Conservation (phyloP, 2,113 vertebrate genomes). For the Carlito syrichta region DNA sequence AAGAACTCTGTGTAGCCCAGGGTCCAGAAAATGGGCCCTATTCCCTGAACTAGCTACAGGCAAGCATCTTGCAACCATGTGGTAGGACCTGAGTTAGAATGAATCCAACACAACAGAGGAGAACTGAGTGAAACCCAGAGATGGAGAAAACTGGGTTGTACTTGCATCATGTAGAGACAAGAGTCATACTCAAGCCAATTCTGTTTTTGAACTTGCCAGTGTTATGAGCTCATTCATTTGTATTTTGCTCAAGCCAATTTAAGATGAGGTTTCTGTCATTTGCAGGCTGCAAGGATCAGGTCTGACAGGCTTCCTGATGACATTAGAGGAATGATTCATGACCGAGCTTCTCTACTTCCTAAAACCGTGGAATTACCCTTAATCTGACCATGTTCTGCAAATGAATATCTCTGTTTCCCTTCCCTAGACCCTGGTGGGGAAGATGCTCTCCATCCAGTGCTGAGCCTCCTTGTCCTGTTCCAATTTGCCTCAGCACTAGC, state of each 20-base stretch:
- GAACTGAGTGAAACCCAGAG: background rate
- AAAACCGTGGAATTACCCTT: background rate
- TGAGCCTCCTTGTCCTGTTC: background rate
- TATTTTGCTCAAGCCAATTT: background rate
- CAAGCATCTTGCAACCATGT: background rate
- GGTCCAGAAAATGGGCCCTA: background rate
- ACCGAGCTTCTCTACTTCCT: background rate
- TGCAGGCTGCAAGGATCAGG: background rate
- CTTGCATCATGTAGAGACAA: background rate
- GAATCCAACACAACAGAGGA: background rate
- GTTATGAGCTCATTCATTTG: slow-evolving; percentile 6
- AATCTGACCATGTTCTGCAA: background rate
- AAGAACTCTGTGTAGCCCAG: background rate
- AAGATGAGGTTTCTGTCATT: background rate
- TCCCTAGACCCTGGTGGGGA: background rate
- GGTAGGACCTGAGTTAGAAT: background rate
- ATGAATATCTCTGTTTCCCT: background rate
- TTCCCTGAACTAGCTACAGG: background rate
- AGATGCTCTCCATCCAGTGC: background rate
- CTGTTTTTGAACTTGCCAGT: background rate
- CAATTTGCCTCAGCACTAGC: background rate
- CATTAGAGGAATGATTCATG: background rate
- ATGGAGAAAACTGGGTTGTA: background rate
- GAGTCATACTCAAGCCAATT: background rate
- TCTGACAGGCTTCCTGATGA: background rate